These are phyloP conservation scores for Catharus bicknelli DNA, from an alignment of 2,113 vertebrate genomes.

Conservation along the genomic window DNA sequence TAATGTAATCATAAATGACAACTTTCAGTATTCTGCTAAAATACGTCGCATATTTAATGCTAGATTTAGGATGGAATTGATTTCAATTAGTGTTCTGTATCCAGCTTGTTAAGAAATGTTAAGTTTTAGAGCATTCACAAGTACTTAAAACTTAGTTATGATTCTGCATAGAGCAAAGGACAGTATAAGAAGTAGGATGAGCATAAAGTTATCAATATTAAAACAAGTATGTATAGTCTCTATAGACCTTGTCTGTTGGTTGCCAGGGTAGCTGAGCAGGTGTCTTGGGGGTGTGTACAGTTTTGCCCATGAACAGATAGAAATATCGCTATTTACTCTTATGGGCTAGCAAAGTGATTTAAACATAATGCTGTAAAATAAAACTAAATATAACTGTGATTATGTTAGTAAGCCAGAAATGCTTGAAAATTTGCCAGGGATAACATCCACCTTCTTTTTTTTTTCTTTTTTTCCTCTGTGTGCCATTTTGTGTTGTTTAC, in stretches of 20 bases:
- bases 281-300: accelerated
- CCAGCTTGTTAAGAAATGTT: neutral
- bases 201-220: neutral
- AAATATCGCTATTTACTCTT: neutral
- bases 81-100: neutral
- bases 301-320: neutral
- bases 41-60: neutral
- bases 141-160: neutral
- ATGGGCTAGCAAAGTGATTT: neutral
- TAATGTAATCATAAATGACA: neutral
- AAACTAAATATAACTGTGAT: neutral
- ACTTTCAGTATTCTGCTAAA: neutral
- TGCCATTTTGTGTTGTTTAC: neutral
- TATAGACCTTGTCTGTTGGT: neutral
- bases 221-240: neutral
- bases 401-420: neutral
- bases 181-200: neutral
- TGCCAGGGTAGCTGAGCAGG: neutral
- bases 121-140: neutral
- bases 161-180: neutral
- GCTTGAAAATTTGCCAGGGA: neutral
- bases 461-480: too few relatives aligned
- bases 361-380: neutral
- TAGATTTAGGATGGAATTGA: neutral
- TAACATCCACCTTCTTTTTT: accelerated